Evolutionary conservation across 2,888 invertebrate genomes (phyloP).

Genomic region (Cheilosia grossa): DNA sequence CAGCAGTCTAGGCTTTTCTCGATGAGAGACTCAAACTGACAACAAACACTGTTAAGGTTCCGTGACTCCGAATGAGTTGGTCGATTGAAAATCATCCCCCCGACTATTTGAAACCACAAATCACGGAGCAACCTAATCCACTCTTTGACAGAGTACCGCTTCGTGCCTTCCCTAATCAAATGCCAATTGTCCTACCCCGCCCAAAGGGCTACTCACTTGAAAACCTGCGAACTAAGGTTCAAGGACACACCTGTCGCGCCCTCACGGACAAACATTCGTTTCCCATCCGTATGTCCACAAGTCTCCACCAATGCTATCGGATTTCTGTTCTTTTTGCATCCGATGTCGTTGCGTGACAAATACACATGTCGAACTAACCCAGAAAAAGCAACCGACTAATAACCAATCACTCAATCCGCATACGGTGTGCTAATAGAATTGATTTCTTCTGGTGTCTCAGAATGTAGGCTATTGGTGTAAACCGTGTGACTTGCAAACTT

Average conservation of each 20-base stretch:
- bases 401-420: conserved; percentile 44
- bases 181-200: too few species aligned
- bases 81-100: too few species aligned
- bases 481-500: conserved; percentile 55
- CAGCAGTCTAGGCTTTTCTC: too few species aligned
- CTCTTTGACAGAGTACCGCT: too few species aligned
- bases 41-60: too few species aligned
- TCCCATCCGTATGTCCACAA: conserved; percentile 19
- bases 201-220: not conserved
- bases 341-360: conserved; percentile 55
- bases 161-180: too few species aligned
- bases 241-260: conserved; percentile 33
- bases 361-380: conserved; percentile 47
- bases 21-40: too few species aligned
- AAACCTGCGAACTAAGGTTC: conserved; percentile 20
- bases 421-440: conserved; percentile 26
- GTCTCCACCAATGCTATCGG: conserved; percentile 19
- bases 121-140: too few species aligned
- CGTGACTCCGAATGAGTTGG: too few species aligned
- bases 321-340: conserved; percentile 27
- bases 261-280: conserved; percentile 38
- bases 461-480: conserved; percentile 61
- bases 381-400: conserved; percentile 26
- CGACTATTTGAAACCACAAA: too few species aligned
- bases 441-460: conserved; percentile 46